Conservation (phyloP, 1,140 invertebrate species). For the Hormaphis cornu region DNA sequence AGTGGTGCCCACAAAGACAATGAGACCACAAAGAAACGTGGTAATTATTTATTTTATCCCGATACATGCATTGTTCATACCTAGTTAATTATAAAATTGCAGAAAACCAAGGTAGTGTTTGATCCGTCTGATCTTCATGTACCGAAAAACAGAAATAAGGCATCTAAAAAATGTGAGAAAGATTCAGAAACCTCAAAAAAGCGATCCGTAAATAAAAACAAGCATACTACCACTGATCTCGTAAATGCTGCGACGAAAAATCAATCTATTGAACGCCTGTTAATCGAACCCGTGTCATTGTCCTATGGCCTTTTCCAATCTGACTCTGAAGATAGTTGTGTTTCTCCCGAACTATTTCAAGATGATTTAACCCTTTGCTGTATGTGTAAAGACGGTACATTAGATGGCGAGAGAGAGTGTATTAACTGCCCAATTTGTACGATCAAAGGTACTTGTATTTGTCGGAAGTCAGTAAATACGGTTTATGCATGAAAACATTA, state of each 20-base stretch:
- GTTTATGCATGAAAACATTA: background rate
- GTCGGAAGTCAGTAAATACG: background rate
- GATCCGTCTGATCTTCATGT: conserved; percentile 19
- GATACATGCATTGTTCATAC: too few relatives aligned
- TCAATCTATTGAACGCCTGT: background rate
- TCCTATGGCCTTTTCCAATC: background rate
- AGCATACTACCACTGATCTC: too few relatives aligned
- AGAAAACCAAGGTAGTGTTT: conserved; percentile 18
- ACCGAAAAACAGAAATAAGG: conserved; percentile 11
- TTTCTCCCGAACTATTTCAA: background rate
- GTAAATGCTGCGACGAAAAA: background rate
- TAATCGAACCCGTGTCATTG: background rate
- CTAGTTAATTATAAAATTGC: background rate
- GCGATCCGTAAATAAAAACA: too few relatives aligned
- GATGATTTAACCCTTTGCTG: background rate
- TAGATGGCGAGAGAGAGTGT: too few relatives aligned
- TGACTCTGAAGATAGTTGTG: background rate
- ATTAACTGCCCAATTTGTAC: background rate
- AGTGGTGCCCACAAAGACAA: too few relatives aligned
- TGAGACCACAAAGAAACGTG: conserved; percentile 14
- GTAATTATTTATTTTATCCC: background rate
- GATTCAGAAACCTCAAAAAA: background rate
- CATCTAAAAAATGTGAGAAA: background rate
- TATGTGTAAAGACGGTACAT: background rate
- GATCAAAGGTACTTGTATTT: background rate